These are phyloP conservation scores for Aphaenogaster rudis DNA, from an alignment of 1,140 invertebrate species.

Conservation along the genomic window DNA sequence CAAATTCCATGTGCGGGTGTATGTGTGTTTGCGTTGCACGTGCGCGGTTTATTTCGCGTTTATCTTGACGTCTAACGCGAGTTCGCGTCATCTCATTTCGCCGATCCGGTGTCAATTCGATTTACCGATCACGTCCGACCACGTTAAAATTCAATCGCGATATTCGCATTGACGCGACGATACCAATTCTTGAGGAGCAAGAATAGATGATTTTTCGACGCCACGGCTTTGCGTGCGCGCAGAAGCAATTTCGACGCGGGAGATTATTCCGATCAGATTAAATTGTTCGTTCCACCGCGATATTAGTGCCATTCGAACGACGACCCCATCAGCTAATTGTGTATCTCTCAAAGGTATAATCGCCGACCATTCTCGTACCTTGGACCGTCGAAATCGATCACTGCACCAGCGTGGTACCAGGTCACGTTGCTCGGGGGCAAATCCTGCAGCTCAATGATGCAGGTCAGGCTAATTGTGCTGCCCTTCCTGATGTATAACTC, in stretches of 20 bases:
- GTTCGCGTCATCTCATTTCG: background rate
- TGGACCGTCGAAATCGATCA: conserved; percentile 94
- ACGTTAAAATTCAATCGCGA: conserved; percentile 12
- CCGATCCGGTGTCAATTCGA: background rate
- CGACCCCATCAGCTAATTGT: conserved; percentile 34
- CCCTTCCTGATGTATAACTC: conserved; percentile 95
- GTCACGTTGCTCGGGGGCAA: conserved; percentile 91
- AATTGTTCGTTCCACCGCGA: background rate
- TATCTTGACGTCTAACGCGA: background rate
- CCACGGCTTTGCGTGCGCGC: background rate
- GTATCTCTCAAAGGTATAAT: conserved; percentile 21
- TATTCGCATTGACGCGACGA: background rate
- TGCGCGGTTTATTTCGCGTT: conserved; percentile 3
- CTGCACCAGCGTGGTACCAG: conserved; percentile 93
- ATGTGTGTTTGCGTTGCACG: background rate
- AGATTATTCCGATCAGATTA: conserved; percentile 19
- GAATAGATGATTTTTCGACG: background rate
- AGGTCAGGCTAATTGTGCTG: conserved; percentile 95
- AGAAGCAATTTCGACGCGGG: background rate
- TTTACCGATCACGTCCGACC: conserved; percentile 4
- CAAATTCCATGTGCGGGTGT: background rate
- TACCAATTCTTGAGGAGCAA: background rate
- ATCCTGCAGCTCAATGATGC: conserved; percentile 94
- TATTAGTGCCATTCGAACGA: background rate
- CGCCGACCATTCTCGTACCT: conserved; percentile 77